Base-by-base conservation (phyloP, 2,888 invertebrate species). In the Cosmia trapezina region DNA sequence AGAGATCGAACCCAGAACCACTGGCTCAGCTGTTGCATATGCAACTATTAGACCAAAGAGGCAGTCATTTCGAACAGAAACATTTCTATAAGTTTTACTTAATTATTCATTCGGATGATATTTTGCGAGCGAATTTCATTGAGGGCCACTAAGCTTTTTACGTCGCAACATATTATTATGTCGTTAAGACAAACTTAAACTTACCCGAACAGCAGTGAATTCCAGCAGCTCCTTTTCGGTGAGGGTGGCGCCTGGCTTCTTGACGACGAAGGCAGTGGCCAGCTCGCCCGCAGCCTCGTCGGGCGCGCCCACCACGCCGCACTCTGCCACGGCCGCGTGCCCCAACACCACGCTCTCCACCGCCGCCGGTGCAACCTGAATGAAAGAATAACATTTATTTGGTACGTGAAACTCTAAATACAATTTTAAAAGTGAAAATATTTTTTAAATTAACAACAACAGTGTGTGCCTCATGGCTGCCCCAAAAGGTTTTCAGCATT, bases 261-360 rank as follows among this genome's bases (percentile, higher is more conserved):
- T 96, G 0, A 98, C 98, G 14, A 98, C 96, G 90, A 97, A 98
- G 0, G 98, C 98, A 62, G 97, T 91, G n/a, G 98, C 98, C 49
- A 98, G 92, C 91, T 98, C 98, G n/a, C 98, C 98, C 43, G 97
- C 97, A 37, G 89, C 90, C 86, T 97, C 97, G 89, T 98, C 97
- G 0, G 98, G 97, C 49, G 97, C 91, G 11, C 98, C 98, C 87
- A 98, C 97, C 37, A 98, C 98, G 5, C 97, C 98, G 53, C 97
- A 98, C 90, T 98, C 98, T 73, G 96, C 96, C 54, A 98, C 97
- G 66, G 96, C 96, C 0, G 97, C 96, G 94, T 98, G 97, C 49
- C 97, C 97, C 51, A 98, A 93, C 14, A 99, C 91, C 60, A 98
- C 90, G 54, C 97, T 97, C 93, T 99, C 99, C 54, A 99, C 94